A percentile compares a stretch with the other conserved stretches of the same genome.
phyloP scores from a whole-genome alignment of 2,888 invertebrate species.

The Abrostola tripartita region DNA sequence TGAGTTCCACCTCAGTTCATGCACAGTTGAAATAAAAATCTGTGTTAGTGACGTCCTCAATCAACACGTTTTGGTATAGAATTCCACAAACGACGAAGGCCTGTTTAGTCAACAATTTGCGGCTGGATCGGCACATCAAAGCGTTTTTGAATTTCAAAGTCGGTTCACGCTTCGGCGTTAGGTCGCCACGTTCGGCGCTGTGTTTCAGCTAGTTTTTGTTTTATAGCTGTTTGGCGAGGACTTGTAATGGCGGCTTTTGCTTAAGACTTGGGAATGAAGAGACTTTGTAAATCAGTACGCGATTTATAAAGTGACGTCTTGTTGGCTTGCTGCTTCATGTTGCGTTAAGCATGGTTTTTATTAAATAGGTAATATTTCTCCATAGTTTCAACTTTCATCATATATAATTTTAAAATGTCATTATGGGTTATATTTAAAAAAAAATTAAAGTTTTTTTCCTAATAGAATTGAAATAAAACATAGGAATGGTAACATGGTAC shows the following conservation, averaged over 20 bases:
- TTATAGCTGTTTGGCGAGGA: slow-evolving; percentile 48
- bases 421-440: no score
- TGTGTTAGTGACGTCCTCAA: slow-evolving; percentile 30
- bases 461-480: no score
- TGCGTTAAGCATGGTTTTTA: background rate
- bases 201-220: slow-evolving; percentile 56
- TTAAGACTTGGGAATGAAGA: background rate
- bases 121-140: slow-evolving; percentile 66
- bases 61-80: slow-evolving; percentile 53
- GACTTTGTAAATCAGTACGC: background rate
- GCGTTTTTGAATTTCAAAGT: slow-evolving; percentile 69
- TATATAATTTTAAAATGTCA: no score
- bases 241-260: slow-evolving; percentile 30
- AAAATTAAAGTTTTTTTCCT: no score
- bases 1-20: background rate
- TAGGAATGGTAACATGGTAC: no score
- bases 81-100: slow-evolving; percentile 45
- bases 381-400: no score
- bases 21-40: background rate
- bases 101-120: slow-evolving; percentile 69
- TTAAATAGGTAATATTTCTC: background rate
- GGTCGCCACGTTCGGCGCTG: slow-evolving; percentile 42
- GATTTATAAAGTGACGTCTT: background rate
- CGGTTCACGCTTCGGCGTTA: slow-evolving; percentile 56
- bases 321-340: background rate